Evolutionary conservation across 1,140 invertebrate species (phyloP).

Genomic region (Polypedilum pembai): DNA sequence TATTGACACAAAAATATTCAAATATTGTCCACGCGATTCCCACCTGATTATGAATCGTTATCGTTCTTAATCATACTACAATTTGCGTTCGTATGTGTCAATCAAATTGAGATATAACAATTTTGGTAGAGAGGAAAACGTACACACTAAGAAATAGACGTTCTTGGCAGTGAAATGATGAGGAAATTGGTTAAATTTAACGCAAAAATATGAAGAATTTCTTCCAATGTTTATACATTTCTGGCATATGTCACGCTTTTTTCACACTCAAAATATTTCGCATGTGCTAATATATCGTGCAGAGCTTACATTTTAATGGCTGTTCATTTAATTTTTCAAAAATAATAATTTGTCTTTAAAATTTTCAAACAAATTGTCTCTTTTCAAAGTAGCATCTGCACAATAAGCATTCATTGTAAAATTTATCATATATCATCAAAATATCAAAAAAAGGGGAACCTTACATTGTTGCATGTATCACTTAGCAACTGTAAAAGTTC

Average conservation of each 20-base stretch:
- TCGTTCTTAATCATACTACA: background rate
- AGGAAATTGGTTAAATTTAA: constrained; percentile 29
- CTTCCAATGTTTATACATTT: background rate
- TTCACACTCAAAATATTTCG: too few relatives aligned
- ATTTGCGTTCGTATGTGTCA: constrained; percentile 1
- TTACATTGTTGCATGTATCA: too few relatives aligned
- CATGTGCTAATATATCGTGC: too few relatives aligned
- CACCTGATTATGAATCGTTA: background rate
- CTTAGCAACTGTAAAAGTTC: too few relatives aligned
- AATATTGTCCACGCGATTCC: background rate
- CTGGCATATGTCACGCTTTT: background rate
- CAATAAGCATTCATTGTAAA: too few relatives aligned
- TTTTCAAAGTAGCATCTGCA: too few relatives aligned
- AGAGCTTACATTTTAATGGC: too few relatives aligned
- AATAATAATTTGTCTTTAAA: too few relatives aligned
- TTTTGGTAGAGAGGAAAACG: background rate
- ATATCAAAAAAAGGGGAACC: too few relatives aligned
- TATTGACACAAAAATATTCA: background rate
- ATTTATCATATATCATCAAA: too few relatives aligned
- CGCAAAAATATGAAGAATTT: background rate
- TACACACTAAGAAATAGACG: background rate
- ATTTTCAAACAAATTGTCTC: too few relatives aligned
- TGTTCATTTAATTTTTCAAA: too few relatives aligned
- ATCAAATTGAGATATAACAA: background rate
- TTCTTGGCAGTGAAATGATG: constrained; percentile 26